Percentiles rank a stretch among this genome's conserved stretches.
phyloP scores from a whole-genome alignment of 2,888 invertebrate genomes.

The Nezara viridula region DNA sequence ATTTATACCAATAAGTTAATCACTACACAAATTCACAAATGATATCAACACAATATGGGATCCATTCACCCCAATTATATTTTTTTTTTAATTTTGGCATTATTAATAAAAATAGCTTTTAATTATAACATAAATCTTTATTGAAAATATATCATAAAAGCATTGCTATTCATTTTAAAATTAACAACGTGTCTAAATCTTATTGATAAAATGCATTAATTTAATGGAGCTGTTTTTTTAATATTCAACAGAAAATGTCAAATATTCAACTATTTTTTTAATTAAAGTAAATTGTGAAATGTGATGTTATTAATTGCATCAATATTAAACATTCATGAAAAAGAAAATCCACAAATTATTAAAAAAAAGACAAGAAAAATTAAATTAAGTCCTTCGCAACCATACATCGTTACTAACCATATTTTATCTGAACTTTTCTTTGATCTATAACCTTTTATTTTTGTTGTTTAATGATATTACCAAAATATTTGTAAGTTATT shows the following conservation, averaged over 20 bases:
- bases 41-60: background rate
- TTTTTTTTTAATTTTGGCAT: background rate
- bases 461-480: background rate
- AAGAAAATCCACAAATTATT: too few relatives aligned
- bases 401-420: background rate
- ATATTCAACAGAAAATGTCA: background rate
- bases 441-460: background rate
- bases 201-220: background rate
- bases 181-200: background rate
- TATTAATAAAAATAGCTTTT: background rate
- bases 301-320: too few relatives aligned
- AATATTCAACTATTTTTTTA: background rate
- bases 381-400: background rate
- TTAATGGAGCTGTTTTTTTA: background rate
- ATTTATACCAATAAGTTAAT: background rate
- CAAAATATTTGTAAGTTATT: background rate
- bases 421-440: background rate
- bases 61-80: background rate
- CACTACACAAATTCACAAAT: background rate
- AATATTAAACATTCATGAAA: too few relatives aligned
- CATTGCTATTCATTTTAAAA: background rate
- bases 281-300: background rate
- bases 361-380: too few relatives aligned
- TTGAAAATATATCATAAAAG: background rate
- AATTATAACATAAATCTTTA: background rate